phyloP scores from a whole-genome alignment of 2,113 vertebrate species.

The Nothocercus nigrocapillus region DNA sequence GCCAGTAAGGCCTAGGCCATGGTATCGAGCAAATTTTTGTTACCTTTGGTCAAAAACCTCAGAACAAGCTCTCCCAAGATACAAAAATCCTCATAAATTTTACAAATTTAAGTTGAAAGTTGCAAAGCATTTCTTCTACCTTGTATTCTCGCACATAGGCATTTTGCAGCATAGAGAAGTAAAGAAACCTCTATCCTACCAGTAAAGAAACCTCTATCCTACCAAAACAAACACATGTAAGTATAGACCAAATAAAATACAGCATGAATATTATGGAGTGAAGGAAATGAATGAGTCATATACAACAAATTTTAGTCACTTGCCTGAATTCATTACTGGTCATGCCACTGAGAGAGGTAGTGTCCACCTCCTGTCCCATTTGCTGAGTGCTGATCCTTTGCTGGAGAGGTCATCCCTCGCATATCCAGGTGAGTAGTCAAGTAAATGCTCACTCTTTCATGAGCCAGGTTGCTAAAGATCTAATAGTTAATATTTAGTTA shows the following conservation, averaged over 20 bases:
- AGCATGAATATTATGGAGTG: background rate
- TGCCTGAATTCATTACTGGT: background rate
- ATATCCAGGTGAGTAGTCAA: background rate
- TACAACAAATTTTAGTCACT: background rate
- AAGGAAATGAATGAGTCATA: background rate
- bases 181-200: background rate
- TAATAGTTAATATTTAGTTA: background rate
- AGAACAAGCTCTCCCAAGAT: background rate
- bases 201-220: background rate
- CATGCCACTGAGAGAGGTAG: background rate
- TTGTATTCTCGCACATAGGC: background rate
- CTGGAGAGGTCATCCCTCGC: accelerated
- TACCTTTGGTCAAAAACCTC: background rate
- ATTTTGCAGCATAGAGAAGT: background rate
- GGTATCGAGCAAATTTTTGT: background rate
- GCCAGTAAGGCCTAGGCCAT: background rate
- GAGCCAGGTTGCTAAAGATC: background rate
- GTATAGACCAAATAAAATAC: background rate
- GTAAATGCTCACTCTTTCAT: background rate
- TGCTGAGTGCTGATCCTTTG: background rate
- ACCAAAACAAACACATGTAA: background rate
- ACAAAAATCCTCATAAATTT: background rate
- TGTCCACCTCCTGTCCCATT: accelerated
- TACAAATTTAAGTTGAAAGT: background rate
- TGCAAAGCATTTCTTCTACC: background rate